A percentile compares a stretch with the other conserved stretches of the same genome.
phyloP scores from a whole-genome alignment of 2,113 vertebrate species.

The Tor tambroides region DNA sequence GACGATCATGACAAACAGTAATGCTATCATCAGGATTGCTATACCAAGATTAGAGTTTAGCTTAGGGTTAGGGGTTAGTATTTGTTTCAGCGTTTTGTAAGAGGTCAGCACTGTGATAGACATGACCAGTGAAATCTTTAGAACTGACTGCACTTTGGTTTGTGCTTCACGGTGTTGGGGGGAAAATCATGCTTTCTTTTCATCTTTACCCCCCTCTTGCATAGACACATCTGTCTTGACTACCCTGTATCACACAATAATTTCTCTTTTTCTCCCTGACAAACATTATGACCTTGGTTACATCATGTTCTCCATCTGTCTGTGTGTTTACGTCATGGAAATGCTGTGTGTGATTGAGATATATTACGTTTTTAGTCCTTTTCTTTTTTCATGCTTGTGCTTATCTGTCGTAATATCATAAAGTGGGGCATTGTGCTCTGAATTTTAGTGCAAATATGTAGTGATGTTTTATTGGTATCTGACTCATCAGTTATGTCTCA shows the following conservation, averaged over 20 bases:
- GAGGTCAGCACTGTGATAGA: background rate
- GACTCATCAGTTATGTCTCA: constrained; percentile 21
- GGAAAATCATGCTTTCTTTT: background rate
- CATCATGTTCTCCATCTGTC: background rate
- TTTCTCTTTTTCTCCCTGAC: background rate
- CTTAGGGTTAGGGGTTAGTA: background rate
- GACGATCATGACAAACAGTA: background rate
- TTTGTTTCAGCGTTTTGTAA: background rate
- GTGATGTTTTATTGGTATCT: constrained; percentile 6
- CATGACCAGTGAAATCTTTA: background rate
- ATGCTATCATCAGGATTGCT: background rate
- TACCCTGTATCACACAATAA: background rate
- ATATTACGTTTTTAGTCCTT: background rate
- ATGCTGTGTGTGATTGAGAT: background rate
- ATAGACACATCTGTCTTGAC: background rate
- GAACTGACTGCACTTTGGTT: background rate
- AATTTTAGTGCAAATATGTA: background rate
- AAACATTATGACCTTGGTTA: constrained; percentile 14
- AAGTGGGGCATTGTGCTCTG: background rate
- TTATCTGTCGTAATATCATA: background rate
- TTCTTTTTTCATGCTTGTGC: background rate
- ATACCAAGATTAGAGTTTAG: background rate
- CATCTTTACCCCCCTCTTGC: background rate
- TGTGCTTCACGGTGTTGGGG: background rate
- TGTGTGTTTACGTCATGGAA: constrained; percentile 6